phyloP scores from a whole-genome alignment of 53 echinoderm and acorn worm genomes.

The Astropecten irregularis region DNA sequence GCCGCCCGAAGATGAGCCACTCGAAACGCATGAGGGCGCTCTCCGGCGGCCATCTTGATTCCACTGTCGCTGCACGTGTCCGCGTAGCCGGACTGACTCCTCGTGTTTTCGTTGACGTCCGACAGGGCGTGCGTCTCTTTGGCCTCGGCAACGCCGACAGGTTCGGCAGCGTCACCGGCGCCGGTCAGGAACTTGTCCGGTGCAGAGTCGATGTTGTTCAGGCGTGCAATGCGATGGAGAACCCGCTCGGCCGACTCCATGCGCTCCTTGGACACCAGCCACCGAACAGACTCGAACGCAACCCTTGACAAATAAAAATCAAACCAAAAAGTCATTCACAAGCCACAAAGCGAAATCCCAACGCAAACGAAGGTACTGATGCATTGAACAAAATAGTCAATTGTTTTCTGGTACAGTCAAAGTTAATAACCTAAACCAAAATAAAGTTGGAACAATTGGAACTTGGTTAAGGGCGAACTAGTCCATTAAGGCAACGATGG shows the following conservation, averaged over 20 bases:
- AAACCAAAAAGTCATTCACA: too few species aligned
- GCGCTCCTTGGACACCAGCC: conserved; percentile 76
- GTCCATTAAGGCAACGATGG: too few species aligned
- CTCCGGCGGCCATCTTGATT: not conserved
- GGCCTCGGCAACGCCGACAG: not conserved
- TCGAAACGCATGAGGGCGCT: not conserved
- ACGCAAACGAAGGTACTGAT: too few species aligned
- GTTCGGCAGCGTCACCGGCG: not conserved
- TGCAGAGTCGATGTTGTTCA: conserved; percentile 61
- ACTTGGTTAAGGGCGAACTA: too few species aligned
- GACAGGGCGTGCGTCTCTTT: not conserved
- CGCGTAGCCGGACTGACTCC: not conserved
- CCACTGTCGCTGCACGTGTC: not conserved
- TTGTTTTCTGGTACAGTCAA: too few species aligned
- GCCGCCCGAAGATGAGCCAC: not conserved
- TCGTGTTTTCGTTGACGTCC: not conserved
- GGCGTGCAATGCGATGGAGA: conserved; percentile 65
- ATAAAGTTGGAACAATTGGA: too few species aligned
- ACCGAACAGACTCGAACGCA: conserved; percentile 68
- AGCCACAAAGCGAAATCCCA: too few species aligned
- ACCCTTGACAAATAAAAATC: too few species aligned
- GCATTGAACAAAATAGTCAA: too few species aligned
- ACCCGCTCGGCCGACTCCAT: conserved; percentile 54
- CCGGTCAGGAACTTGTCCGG: conserved; percentile 14
- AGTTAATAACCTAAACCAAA: too few species aligned